Base-by-base conservation (phyloP, 2,797 vertebrate genomes). In the Peromyscus aztecus region DNA sequence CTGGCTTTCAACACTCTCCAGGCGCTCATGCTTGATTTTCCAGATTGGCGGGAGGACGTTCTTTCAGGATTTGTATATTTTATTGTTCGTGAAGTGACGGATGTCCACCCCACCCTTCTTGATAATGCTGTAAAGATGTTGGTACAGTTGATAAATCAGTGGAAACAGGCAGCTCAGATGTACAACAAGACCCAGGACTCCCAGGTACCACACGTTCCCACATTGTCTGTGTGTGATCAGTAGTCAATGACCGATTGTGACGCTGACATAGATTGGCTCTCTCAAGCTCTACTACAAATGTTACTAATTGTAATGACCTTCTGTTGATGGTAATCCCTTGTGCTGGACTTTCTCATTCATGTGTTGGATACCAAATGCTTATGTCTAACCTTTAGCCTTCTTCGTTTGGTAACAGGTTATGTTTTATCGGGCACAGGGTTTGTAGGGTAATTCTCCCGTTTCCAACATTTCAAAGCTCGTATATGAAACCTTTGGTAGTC, bases 101-200 rank as follows among this genome's bases (percentile, higher is more conserved):
- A 99, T 57, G 98, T 99, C 96, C 99, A 99, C 95, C 99, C 99
- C 95, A 99, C 99, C 0, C 99, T 99, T 97, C 98, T 99, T 98
- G 99, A 99, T 98, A 99, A 99, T 57, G 99, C 99, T 40, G 99
- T 99, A 96, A 99, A 99, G 98, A 99, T 99, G 99, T 98, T 99
- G 67, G 99, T 99, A 93, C 99, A 99, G 98, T 99, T 99, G 97
- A 99, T 99, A 98, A 99, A 98, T 98, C 99, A 99, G 93, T 99
- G 99, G 99, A 99, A 99, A 97, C 99, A 99, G 98, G 99, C 99
- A 49, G 99, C 99, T 93, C 99, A 99, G 97, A 99, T 99, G 98
- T 99, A 99, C 98, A 99, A 99, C 98, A 99, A 99, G 98, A 99
- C 96, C 94, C 99, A 99, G 10, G 99, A 99, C 46, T 96, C 98